Percentiles rank a stretch among this genome's conserved stretches.
Evolutionary conservation across 2,113 vertebrate species (phyloP).

Genomic region (Recurvirostra avosetta): DNA sequence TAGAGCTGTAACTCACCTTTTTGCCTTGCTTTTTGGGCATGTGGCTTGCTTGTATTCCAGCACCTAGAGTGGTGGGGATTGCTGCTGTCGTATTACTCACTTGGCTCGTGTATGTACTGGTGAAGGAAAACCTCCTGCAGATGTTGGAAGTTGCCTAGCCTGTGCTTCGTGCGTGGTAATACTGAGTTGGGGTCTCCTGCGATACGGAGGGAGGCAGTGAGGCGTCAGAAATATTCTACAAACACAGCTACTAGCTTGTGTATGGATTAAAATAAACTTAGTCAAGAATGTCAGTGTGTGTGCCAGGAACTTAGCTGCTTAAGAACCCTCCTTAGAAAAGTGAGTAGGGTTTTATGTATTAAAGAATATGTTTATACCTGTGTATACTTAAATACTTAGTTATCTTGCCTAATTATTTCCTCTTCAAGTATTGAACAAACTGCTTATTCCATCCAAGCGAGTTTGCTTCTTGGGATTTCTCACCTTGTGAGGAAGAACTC

Average conservation of each 20-base stretch:
- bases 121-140: not conserved
- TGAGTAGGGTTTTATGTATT: not conserved
- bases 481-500: not conserved
- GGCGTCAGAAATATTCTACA: not conserved
- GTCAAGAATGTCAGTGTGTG: not conserved
- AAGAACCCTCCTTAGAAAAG: not conserved
- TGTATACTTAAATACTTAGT: not conserved
- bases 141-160: not conserved
- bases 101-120: fast-evolving
- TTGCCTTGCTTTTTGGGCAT: not conserved
- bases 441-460: not conserved
- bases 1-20: not conserved
- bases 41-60: not conserved
- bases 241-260: not conserved
- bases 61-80: not conserved
- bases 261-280: not conserved
- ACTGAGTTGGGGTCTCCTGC: not conserved
- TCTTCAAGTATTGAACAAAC: not conserved
- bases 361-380: not conserved
- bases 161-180: not conserved
- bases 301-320: not conserved
- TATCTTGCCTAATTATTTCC: not conserved
- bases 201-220: not conserved
- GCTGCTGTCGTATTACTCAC: not conserved
- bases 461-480: not conserved